Evolutionary conservation across 1,140 invertebrate genomes (phyloP), one percentile per base, ranked within the genome.

Genomic region (Panagrolaimus sp.): DNA sequence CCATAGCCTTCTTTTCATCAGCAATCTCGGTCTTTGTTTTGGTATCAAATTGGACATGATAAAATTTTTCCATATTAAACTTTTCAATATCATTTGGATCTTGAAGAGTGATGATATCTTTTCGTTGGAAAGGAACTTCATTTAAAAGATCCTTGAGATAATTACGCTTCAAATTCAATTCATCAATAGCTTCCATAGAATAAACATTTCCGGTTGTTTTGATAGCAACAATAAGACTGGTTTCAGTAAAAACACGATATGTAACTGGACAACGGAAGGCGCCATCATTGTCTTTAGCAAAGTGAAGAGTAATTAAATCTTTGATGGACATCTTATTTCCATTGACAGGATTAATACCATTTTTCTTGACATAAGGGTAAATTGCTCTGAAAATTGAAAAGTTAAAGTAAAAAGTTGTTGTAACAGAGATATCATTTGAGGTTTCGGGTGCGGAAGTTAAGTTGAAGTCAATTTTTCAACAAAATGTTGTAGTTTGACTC

Each of bases 21-120:
- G 65, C 76, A 63, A 77, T 76, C 47, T 78, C 64, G 6, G 72
- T 68, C 43, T 73, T 75, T 17, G 95, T 88, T 82, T 90, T 89
- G n/a, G 96, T 86, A 84, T 93, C 93, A 78, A 96, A 91, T 82
- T 93, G 93, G n/a, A 98, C 87, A 84, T 98, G 93, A 88, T 96
- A 90, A 85, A 97, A 99, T 6, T 87, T 88, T 0, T 91, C 90
- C 64, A 98, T 89, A 86, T 99, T 97, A 80, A 96, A 98, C 85
- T 98, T 98, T 14, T 89, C 87, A 38, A 95, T 87, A 85, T 96
- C 88, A 52, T 88, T 89, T 9, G 96, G 94, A 86, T 98, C 91
- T 84, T 88, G 44, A 79, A 99, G 89, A 1, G 89, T 91, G 64
- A 99, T 95, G 9, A 99, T 88, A 84, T 98, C 95, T 81, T 88